Evolutionary conservation across 2,113 vertebrate species (phyloP), one percentile per base, ranked within the genome.

Genomic region (Proterorhinus semilunaris): DNA sequence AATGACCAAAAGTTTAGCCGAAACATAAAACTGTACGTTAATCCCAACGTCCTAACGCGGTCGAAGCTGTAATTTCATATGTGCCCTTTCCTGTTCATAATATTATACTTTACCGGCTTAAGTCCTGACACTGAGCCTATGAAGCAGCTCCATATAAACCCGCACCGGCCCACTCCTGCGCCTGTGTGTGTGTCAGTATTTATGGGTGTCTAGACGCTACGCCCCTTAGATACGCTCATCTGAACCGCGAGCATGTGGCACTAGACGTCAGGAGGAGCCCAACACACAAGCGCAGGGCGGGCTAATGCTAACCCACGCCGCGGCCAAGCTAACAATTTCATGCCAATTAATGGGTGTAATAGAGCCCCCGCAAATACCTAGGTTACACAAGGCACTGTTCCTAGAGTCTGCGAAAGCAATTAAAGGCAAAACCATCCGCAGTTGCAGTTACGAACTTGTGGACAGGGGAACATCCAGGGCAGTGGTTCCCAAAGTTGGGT

Each of bases 191-290:
- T 46, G 55, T 6, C n/a, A 10, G 58, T 53, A 44, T 74, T 49
- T 66, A 66, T 47, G 58, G 15, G 51, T 62, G 59, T 76, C 66
- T 64, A 75, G 66, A 73, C 52, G 49, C 69, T 58, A 68, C 46
- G 36, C 21, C 5, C n/a, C 57, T 65, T 66, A 0, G 6, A 61
- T 59, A 44, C 48, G 63, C 55, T 59, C 47, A 55, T 44, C 66
- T 54, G 49, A 83, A 47, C 55, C 66, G 50, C 21, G 49, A 63
- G 64, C 43, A 49, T 52, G 47, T 43, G 55, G 59, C 78, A 36
- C 45, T 54, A 62, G 63, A 44, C 36, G 16, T 55, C 10, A 70
- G 62, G 49, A 11, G 16, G 16, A 11, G 46, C 8, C 17, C 43
- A 44, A 36, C 27, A 52, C 70, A 66, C 64, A 73, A 64, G 45